Evolutionary conservation across 2,888 invertebrate species (phyloP), one percentile per base, ranked within the genome.

Genomic region (Drosophila nr. medialis): DNA sequence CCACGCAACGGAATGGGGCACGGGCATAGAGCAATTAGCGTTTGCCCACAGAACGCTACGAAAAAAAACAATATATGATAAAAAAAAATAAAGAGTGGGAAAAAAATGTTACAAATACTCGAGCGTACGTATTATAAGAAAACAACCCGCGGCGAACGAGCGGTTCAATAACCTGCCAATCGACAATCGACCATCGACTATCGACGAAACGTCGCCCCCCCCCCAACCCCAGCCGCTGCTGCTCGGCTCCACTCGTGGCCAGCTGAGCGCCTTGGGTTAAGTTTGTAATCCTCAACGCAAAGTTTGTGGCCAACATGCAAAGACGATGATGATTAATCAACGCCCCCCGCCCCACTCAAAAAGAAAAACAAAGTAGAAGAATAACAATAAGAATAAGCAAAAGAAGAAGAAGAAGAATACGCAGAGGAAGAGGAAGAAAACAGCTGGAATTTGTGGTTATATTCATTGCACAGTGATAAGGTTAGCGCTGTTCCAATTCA

Each of bases 401-500:
- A 54, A 55, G 40, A 61, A 63, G 34, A 32, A 27, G 30, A 18
- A 21, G 24, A 55, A 38, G 27, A 40, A 55, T 34, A 62, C 24
- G 45, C 27, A 10, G 27, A 49, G 18, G 6, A 50, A 50, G 13
- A 55, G 11, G 36, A 24, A 53, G 21, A 21, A 30, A 36, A 45
- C 64, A 75, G 71, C 62, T 76, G 59, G 30, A 65, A 48, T 50
- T 64, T 38, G 61, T 38, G 38, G 55, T 54, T 50, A 29, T 38
- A 38, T 40, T 50, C 59, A 66, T 65, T 66, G 67, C 65, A 66
- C 72, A 77, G 68, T 89, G 85, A 89, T 85, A 85, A 85, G 85
- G 85, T 89, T 89, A 89, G 49, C 70, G 61, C 56, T 87, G 89
- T 80, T 85, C 85, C 88, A 85, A 87, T 89, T 86, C 89, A 70